Conservation (phyloP, 2,113 vertebrate genomes). For the Dolichotis patagonum region DNA sequence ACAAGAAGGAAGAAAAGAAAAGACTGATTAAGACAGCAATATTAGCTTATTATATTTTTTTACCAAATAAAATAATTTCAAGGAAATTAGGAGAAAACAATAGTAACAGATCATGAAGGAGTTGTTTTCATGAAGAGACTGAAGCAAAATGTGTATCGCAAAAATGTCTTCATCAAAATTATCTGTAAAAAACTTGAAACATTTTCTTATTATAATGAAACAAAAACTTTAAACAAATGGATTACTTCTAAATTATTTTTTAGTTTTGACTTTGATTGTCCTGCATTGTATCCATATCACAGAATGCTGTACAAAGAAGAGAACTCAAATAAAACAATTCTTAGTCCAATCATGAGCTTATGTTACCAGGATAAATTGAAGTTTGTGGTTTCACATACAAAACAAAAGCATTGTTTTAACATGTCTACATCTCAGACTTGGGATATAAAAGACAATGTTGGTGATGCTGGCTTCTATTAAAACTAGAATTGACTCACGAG, state of each 20-base stretch:
- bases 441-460: background rate
- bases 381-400: conserved; percentile 26
- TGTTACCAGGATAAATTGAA: conserved; percentile 13
- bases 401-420: background rate
- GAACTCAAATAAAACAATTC: conserved; percentile 42
- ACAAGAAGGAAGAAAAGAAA: background rate
- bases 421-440: background rate
- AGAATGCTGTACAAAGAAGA: background rate
- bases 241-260: conserved; percentile 10
- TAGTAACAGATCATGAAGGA: conserved; percentile 16
- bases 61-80: background rate
- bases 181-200: background rate
- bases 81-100: background rate
- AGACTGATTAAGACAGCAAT: background rate
- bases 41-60: background rate
- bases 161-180: background rate
- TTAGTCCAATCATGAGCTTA: conserved; percentile 1
- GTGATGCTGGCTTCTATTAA: background rate
- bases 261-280: background rate
- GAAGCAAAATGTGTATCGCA: conserved; percentile 7
- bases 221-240: background rate
- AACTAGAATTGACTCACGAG: background rate
- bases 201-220: background rate
- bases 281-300: background rate
- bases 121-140: background rate